Base-by-base conservation (phyloP, 2,113 vertebrate genomes). In the Rhynchomys soricoides region DNA sequence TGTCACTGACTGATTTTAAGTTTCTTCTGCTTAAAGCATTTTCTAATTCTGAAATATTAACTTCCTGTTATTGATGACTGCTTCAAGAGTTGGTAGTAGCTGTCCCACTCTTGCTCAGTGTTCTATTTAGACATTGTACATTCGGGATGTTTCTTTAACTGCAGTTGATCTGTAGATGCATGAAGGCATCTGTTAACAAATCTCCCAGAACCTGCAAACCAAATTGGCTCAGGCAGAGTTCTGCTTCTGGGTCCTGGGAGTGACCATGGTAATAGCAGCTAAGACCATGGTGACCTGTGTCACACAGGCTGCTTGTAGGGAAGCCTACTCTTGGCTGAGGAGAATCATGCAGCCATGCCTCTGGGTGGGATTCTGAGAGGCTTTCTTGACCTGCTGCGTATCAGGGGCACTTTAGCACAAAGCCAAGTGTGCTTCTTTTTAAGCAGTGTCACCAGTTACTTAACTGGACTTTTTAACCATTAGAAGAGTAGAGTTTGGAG, bases 81-180 rank as follows among this genome's bases (percentile, higher is more conserved):
- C n/a, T 86, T 95, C 81, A 70, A 52, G 37, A 55, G 6, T 73
- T 73, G 64, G 29, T 77, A 74, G n/a, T n/a, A 90, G 40, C 75
- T 79, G 86, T 24, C 7, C 66, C 34, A 52, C 5, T 45, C 22
- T 77, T 92, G 43, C 75, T 34, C 26, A 40, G 0, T 45, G 78
- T 59, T 92, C 77, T 82, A 16, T 62, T 55, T 86, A 87, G 62
- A 86, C 12, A 21, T n/a, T 95, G 2, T 96, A 79, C 88, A 75
- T 96, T 73, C 92, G 92, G 34, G 73, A 87, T 87, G 93, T 93
- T 92, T n/a, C 21, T 48, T 88, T 81, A 92, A 64, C 64, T 90
- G 55, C 71, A 92, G 93, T 95, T 81, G 50, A 82, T 95, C 29
- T 91, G 9, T 86, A 92, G 62, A 87, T 43, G 40, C 59, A 70